Evolutionary conservation across 2,888 invertebrate species (phyloP).

Genomic region (Temnothorax rugatulus): DNA sequence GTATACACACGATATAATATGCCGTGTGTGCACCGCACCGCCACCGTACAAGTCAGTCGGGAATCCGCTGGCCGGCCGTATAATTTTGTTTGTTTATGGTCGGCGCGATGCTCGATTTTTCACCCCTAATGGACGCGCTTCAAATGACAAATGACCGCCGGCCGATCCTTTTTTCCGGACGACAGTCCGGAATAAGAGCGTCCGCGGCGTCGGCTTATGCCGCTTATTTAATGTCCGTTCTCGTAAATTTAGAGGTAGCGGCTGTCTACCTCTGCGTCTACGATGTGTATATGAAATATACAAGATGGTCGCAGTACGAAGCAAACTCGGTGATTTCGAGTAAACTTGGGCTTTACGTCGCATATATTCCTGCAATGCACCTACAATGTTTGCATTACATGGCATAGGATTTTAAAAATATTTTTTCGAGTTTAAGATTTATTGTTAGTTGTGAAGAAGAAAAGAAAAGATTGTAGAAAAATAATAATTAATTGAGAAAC

Average conservation of each 20-base stretch:
- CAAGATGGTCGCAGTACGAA: conserved; percentile 13
- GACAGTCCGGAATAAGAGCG: conserved; percentile 57
- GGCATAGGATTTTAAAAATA: background rate
- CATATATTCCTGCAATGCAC: background rate
- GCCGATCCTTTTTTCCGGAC: conserved; percentile 69
- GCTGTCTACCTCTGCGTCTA: conserved; percentile 1
- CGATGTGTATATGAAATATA: conserved; percentile 37
- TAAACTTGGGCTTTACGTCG: conserved; percentile 14
- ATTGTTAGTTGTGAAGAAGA: background rate
- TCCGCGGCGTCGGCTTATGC: conserved; percentile 61
- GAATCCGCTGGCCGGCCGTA: conserved; percentile 69
- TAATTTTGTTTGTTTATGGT: conserved; percentile 85
- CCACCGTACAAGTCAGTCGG: conserved; percentile 52
- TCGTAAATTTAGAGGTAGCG: conserved; percentile 65
- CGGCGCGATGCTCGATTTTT: conserved; percentile 83
- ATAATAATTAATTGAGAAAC: background rate
- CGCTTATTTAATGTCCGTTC: conserved; percentile 70
- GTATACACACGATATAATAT: conserved; percentile 60
- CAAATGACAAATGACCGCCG: conserved; percentile 82
- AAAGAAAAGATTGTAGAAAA: background rate
- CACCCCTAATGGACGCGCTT: conserved; percentile 83
- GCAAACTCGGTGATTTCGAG: background rate
- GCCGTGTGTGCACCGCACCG: conserved; percentile 16
- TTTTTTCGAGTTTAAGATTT: conserved; percentile 13
- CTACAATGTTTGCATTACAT: background rate